Evolutionary conservation across 2,113 vertebrate genomes (phyloP), one percentile per base, ranked within the genome.

Genomic region (Psammodynastes pulverulentus): DNA sequence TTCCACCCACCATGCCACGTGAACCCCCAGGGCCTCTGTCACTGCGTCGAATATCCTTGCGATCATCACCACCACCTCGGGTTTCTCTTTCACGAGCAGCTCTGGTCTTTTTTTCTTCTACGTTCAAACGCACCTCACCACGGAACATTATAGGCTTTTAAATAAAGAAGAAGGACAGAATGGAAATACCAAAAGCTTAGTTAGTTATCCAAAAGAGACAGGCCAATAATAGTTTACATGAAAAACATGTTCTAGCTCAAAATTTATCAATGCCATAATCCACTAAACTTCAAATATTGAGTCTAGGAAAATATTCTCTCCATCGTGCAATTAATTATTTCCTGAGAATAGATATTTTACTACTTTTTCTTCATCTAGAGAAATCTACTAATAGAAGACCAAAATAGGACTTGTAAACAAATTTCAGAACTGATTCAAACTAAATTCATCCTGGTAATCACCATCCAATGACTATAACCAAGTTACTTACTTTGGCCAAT

Each of bases 21-120:
- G 98, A 98, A 21, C 98, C 98, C 8, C 99, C 99, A 0, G 98
- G 98, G 93, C 98, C 99, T 23, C 99, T 97, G 26, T 99, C 98
- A 2, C 95, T 99, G 96, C 99, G 99, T 49, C 99, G 97, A 67
- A 98, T 97, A 96, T 99, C 99, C 93, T 98, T 97, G n/a, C 98
- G 98, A 0, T 99, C 99, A 0, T 99, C 98, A 0, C 97, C 97
- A 9, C 98, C 98, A 0, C 98, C 98, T 56, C 98, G 96, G 34
- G 97, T 99, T 94, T 99, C 99, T 43, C 99, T 95, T 84, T 99
- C 99, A 5, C 99, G 98, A 9, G 98, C 98, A 0, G 99, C 99
- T 95, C 99, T 97, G 0, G 98, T 99, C 95, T 99, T 99, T 94
- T 99, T 99, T 97, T 99, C 99, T 93, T 99, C 99, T 91, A 99